These are phyloP conservation scores for Tragelaphus strepsiceros DNA, from an alignment of 2,113 vertebrate species.

Conservation along the genomic window DNA sequence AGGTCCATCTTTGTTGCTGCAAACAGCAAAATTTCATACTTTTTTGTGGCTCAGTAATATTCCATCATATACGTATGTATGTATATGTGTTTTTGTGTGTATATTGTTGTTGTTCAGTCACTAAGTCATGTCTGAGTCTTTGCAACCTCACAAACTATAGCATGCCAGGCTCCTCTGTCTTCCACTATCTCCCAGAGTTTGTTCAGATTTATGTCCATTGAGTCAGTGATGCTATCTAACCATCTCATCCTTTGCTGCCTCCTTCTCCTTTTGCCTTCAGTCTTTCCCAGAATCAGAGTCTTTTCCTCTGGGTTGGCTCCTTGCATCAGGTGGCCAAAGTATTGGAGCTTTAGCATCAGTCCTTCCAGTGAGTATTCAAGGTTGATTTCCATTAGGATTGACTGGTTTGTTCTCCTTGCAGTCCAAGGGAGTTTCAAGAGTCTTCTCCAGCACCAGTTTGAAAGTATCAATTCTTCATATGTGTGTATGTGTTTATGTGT, in stretches of 20 bases:
- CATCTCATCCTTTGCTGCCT: neutral
- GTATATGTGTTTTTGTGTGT: neutral
- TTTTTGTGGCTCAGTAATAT: neutral
- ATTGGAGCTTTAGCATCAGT: neutral
- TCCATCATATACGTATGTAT: neutral
- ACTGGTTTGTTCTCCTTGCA: neutral
- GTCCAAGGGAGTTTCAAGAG: neutral
- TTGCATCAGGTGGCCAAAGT: neutral
- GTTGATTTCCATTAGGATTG: neutral
- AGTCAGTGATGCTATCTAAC: neutral
- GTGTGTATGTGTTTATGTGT: neutral
- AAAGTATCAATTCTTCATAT: neutral
- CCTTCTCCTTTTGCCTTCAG: neutral
- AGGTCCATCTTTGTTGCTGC: neutral
- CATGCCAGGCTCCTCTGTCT: neutral
- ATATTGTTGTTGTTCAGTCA: neutral
- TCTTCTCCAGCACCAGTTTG: neutral
- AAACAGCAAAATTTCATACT: neutral
- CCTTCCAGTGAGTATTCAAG: neutral
- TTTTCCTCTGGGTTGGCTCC: neutral
- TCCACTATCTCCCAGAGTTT: neutral
- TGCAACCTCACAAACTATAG: neutral
- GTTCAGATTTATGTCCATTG: neutral
- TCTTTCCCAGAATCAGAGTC: neutral
- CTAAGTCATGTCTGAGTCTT: neutral